These are phyloP conservation scores for Plectropomus leopardus DNA, from an alignment of 2,113 vertebrate genomes.

Conservation along the genomic window DNA sequence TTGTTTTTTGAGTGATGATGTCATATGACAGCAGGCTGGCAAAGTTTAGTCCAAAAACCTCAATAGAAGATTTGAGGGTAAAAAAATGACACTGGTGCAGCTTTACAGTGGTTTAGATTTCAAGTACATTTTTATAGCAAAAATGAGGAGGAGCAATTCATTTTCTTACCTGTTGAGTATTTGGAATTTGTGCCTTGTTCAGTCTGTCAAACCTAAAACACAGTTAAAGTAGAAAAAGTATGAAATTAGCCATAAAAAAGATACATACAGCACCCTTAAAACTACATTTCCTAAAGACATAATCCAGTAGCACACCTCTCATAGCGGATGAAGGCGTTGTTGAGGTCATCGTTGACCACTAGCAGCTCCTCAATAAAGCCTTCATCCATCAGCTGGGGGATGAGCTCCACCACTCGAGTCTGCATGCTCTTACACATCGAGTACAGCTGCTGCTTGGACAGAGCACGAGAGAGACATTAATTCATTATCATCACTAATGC, in stretches of 20 bases:
- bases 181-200: constrained; percentile 84
- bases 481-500: background rate
- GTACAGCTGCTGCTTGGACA: constrained; percentile 84
- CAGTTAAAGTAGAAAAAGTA: background rate
- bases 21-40: no score
- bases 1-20: no score
- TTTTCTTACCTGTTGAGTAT: constrained; percentile 70
- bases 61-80: no score
- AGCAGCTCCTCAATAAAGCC: constrained; percentile 93
- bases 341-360: constrained; percentile 95
- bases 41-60: no score
- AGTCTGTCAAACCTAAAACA: constrained; percentile 92
- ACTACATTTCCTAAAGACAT: background rate
- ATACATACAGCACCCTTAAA: fast-evolving
- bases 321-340: constrained; percentile 94
- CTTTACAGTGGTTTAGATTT: no score
- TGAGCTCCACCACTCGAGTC: constrained; percentile 93
- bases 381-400: constrained; percentile 91
- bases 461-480: background rate
- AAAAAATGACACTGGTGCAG: no score
- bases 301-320: constrained; percentile 84
- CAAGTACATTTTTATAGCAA: no score
- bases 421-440: constrained; percentile 93
- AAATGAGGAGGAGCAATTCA: background rate
- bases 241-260: background rate